Evolutionary conservation across 2,888 invertebrate species (phyloP), one percentile per base, ranked within the genome.

Genomic region (Deroplatys truncata): DNA sequence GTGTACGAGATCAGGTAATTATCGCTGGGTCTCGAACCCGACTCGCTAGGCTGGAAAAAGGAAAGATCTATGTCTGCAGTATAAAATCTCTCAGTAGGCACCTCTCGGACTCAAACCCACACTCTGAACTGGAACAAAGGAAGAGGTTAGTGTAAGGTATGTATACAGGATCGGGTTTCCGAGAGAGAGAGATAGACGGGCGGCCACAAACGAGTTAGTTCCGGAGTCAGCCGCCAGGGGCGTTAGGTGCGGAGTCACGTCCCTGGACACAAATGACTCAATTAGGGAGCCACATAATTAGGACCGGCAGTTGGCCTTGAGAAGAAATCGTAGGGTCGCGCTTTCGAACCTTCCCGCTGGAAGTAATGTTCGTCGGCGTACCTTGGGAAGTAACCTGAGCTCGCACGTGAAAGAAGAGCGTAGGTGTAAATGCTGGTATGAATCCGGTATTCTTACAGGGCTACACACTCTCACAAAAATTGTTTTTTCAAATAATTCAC

Each of bases 221-320:
- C 89, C 88, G 88, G 89, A 43, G 84, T 85, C 84, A 49, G 56
- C 85, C 89, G 88, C 89, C 88, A 28, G 84, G 90, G 88, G 87
- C 90, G 89, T 86, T 31, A 49, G 83, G 87, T 83, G 28, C 89
- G 72, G 43, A 72, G 88, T 89, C 89, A 89, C 89, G 88, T 88
- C 89, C 28, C 25, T 84, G 90, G 89, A 90, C 90, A 89, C 90
- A 90, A 90, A 90, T 90, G 90, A 90, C 90, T 90, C 90, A 89
- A 90, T 90, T 90, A 90, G 89, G 89, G 84, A 83, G 84, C 82
- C 86, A 88, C 86, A 82, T 88, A 90, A 90, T 90, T 90, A 89
- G 90, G 89, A 86, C 43, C 84, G 28, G 56, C 56, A 72, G 56
- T 25, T 72, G 56, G 56, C 56, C 56, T 72, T 72, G 56, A 25